Evolutionary conservation across 2,797 vertebrate species (phyloP), one percentile per base, ranked within the genome.

Genomic region (Vireo griseus): DNA sequence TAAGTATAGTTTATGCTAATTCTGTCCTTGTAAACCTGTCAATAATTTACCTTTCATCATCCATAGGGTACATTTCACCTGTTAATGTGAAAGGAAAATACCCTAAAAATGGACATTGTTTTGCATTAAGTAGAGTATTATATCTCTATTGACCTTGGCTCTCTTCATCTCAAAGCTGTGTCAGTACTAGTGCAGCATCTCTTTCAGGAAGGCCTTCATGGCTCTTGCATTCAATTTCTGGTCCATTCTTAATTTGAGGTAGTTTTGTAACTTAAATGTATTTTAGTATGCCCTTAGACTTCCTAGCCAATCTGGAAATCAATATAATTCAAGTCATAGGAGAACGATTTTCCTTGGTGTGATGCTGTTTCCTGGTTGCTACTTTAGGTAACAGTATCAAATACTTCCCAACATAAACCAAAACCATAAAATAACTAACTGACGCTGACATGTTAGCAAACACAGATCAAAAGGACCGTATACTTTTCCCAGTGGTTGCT

Each of bases 1-100:
- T 76, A 81, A 89, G 50, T 85, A 85, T 47, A 89, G 54, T 89
- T 76, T 87, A 44, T 74, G 31, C 33, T 93, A 83, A 72, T 82
- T 65, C 48, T 62, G 18, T 75, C 68, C 42, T 26, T 54, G 1
- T 88, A 58, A 93, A 92, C 33, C 42, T 76, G 61, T 55, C 50
- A 68, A 1, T 79, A 80, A 68, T 66, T 52, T 91, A 50, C 22
- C 25, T 81, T 85, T 83, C 26, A 33, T 85, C 51, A 55, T 92
- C 68, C 28, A 20, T 11, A 44, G 42, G 45, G 11, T n/a, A 50
- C 28, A 29, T 79, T 80, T 80, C 9, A 29, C 54, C 42, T 72
- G 18, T 48, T 54, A 40, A 21, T n/a, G 29, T 1, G 7, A 71
- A 88, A 80, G 26, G 13, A 88, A 74, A 71, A 58, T 44, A 37